Evolutionary conservation across 1,140 invertebrate species (phyloP).

Genomic region (Prorops nasuta): DNA sequence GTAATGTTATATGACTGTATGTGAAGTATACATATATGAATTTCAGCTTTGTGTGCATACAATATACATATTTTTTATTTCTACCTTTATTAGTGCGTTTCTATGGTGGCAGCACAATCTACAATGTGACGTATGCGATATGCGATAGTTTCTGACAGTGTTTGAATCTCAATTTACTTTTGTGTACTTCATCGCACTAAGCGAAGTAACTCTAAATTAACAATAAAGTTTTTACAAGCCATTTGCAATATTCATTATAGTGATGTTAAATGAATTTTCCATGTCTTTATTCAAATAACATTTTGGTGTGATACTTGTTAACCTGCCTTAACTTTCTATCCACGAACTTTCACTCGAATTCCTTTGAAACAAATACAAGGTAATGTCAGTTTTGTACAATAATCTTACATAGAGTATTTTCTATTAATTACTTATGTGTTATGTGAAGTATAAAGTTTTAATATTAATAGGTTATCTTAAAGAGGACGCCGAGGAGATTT

Average conservation of each 20-base stretch:
- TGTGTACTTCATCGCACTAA: neutral
- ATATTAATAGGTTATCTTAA: constrained; percentile 28
- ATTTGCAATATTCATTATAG: neutral
- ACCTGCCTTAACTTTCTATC: constrained; percentile 4
- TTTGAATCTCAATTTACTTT: constrained; percentile 24
- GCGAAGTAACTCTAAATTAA: neutral
- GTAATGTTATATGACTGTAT: neutral
- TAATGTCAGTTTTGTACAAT: neutral
- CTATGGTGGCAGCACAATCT: constrained; percentile 21
- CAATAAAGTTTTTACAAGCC: neutral
- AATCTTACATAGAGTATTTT: neutral
- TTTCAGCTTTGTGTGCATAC: neutral
- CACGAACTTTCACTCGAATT: constrained; percentile 18
- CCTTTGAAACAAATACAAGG: neutral
- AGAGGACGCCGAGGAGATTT: constrained; percentile 26
- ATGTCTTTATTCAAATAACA: neutral
- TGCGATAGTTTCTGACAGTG: constrained; percentile 23
- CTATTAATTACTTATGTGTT: neutral
- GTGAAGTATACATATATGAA: neutral
- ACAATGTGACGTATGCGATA: constrained; percentile 26
- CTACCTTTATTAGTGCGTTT: neutral
- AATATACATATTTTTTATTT: neutral
- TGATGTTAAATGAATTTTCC: neutral
- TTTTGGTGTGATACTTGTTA: constrained; percentile 5
- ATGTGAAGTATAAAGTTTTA: neutral